These are phyloP conservation scores for Nycticryphes semicollaris DNA, from an alignment of 2,113 vertebrate species.

Conservation along the genomic window DNA sequence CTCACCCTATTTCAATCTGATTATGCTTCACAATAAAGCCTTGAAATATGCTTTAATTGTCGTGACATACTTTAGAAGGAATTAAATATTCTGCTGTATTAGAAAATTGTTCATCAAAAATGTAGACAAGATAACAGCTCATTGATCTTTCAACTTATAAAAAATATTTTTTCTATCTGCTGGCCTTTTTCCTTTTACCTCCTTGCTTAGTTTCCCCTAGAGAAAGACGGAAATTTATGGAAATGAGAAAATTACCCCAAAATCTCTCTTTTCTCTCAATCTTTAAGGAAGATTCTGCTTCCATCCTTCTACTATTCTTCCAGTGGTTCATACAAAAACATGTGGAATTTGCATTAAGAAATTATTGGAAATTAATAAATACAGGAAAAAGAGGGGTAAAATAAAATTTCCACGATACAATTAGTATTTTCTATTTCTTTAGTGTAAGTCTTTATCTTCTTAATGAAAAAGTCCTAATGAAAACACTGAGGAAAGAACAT, in stretches of 20 bases:
- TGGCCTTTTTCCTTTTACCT: neutral
- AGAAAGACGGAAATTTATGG: neutral
- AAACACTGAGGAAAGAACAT: neutral
- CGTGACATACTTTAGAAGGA: neutral
- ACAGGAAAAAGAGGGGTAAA: rapidly evolving
- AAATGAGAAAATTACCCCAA: neutral
- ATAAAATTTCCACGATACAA: neutral
- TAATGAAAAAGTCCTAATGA: neutral
- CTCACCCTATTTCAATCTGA: neutral
- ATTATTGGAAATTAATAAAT: neutral
- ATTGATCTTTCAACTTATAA: neutral
- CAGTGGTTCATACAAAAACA: neutral
- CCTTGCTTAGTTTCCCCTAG: neutral
- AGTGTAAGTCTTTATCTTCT: neutral
- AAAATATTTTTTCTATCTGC: neutral
- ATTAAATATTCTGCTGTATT: neutral
- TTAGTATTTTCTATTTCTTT: neutral
- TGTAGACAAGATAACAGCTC: neutral
- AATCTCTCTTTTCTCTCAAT: neutral
- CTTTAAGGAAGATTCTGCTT: neutral
- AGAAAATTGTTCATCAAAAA: neutral
- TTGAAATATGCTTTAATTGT: neutral
- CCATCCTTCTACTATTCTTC: neutral
- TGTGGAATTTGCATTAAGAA: too few species aligned
- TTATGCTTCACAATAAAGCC: neutral